Percentiles rank a stretch among this genome's conserved stretches.
Conservation (phyloP, 2,113 vertebrate species). For the Esox niger region DNA sequence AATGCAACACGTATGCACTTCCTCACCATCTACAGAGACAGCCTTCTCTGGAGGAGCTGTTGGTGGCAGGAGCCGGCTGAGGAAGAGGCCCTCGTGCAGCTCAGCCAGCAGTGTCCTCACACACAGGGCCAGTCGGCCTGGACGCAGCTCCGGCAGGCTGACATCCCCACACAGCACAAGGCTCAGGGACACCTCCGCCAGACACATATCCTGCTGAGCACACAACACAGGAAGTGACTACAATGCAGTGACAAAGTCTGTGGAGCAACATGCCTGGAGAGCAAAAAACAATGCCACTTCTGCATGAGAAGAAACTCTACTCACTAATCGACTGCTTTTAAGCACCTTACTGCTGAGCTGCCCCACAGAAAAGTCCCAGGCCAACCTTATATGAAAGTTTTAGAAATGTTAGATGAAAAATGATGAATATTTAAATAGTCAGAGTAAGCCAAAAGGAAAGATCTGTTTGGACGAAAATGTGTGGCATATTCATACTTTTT, state of each 20-base stretch:
- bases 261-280: background rate
- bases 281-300: too few species aligned
- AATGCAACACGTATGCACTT: background rate
- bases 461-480: background rate
- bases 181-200: conserved; percentile 86
- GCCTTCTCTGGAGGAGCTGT: conserved; percentile 8
- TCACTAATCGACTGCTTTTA: conserved; percentile 90
- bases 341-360: conserved; percentile 94
- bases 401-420: background rate
- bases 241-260: background rate
- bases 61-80: conserved; percentile 71
- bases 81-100: conserved; percentile 90
- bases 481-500: conserved; percentile 62
- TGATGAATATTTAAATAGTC: background rate
- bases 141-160: conserved; percentile 71
- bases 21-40: conserved; percentile 39
- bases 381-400: conserved; percentile 69
- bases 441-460: background rate
- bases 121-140: conserved; percentile 70
- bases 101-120: conserved; percentile 83
- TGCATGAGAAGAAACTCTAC: conserved; percentile 36
- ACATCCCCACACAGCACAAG: conserved; percentile 83
- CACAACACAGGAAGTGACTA: background rate
- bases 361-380: conserved; percentile 81
- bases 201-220: conserved; percentile 80